phyloP scores from a whole-genome alignment of 2,113 vertebrate species.

The Marmota monax region DNA sequence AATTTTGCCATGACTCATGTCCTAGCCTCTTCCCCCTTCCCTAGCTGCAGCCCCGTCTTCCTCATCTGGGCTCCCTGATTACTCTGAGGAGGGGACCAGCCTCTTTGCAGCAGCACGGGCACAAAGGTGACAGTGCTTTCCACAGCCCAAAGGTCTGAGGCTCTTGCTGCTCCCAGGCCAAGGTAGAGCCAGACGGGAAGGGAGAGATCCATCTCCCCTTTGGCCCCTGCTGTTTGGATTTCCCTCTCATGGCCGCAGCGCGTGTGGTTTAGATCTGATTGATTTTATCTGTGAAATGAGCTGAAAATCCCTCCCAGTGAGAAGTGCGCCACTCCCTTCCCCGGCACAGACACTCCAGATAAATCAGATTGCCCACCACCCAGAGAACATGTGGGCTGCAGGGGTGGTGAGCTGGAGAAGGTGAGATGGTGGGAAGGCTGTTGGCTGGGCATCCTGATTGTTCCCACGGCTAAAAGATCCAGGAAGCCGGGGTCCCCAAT shows the following conservation, averaged over 20 bases:
- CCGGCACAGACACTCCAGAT: conserved; percentile 72
- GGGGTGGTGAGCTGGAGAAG: neutral
- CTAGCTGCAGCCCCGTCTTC: neutral
- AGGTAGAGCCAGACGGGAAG: neutral
- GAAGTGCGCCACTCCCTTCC: conserved; percentile 60
- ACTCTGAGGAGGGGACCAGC: too few relatives aligned
- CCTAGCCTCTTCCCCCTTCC: too few relatives aligned
- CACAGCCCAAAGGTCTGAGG: neutral
- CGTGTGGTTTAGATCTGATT: conserved; percentile 67
- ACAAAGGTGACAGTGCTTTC: neutral
- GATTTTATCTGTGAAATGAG: conserved; percentile 85
- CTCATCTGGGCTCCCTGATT: accelerated
- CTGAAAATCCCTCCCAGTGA: conserved; percentile 79
- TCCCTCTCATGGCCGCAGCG: neutral
- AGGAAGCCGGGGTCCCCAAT: accelerated
- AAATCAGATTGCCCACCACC: conserved; percentile 72
- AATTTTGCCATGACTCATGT: neutral
- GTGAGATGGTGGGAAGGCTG: neutral
- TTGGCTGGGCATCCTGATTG: accelerated
- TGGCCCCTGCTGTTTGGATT: conserved; percentile 40
- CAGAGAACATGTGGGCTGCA: neutral
- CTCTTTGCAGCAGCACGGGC: neutral
- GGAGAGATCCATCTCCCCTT: neutral
- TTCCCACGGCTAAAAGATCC: neutral
- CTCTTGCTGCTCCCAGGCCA: neutral